Base-by-base conservation (phyloP, 2,888 invertebrate species). In the Lithophane ornitopus region DNA sequence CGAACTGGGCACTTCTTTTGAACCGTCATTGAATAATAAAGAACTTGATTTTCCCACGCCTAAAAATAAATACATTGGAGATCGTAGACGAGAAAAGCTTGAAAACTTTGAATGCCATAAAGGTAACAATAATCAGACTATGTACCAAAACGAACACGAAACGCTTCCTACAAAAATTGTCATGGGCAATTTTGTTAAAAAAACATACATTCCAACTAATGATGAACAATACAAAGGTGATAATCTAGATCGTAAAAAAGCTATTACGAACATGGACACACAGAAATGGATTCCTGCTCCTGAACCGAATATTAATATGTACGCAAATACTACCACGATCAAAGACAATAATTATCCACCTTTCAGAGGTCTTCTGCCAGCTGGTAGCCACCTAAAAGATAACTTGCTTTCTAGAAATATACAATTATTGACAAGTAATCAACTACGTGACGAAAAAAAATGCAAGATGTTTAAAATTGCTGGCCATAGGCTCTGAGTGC, bases 391-490 rank as follows among this genome's bases (percentile, higher is more conserved):
- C 86, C 85, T 81, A 81, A 90, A 76, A 86, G 83, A 83, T 84
- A 86, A 79, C 68, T 89, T 61, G 72, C 83, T 70, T 85, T 68
- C 85, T n/a, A 84, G 89, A 88, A 94, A 92, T 74, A 78, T 93
- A 56, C 90, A 90, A 72, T 88, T 89, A 74, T 81, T 92, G 46
- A 80, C 90, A 12, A 88, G 90, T 41, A 90, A 89, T 77, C 91
- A 92, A 77, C 77, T 91, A 62, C 87, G 89, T 71, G 91, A 93
- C 28, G 94, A 94, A 78, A 95, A 93, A 91, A 93, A 93, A 83
- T 80, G 85, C 77, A 96, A 95, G 91, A 95, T 95, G 94, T 94
- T 94, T 75, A 95, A 94, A 91, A 89, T 95, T 46, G 94, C 95
- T 72, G 92, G 95, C 54, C 96, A 96, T 83, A 93, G 91, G 84